Base-by-base conservation (phyloP, 2,888 invertebrate species). In the Gandaritis pyraliata region DNA sequence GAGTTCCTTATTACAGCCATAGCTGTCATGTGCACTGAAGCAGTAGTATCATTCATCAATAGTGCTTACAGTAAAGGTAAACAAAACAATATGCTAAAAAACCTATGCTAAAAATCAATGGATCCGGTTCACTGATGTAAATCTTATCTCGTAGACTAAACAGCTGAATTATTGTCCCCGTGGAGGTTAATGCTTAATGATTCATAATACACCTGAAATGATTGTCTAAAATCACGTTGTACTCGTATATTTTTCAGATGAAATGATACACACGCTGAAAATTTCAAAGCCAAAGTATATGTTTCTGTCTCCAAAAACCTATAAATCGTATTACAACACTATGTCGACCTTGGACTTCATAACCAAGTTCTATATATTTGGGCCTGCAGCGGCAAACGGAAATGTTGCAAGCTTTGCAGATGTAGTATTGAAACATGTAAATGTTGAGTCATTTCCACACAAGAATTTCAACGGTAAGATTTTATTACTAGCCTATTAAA, bases 221-320 rank as follows among this genome's bases (percentile, higher is more conserved):
- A 23, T 3, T n/a, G n/a, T n/a, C n/a, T 23, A 5, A 23, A 23
- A 23, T 23, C 23, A 1, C 23, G 23, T 23, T 23, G 23, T 23
- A 5, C 23, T 23, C 23, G 6, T 49, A 48, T 54, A 61, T n/a
- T 62, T 82, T 76, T 43, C 77, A 88, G 88, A 73, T 71, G 88
- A 88, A 72, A 41, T 88, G n/a, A 61, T 72, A 13, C 86, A 88
- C 65, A 76, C 81, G 0, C 69, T 82, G 33, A 68, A 73, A 6
- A 85, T 88, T 49, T 83, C 88, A 0, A 83, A 81, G 38, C 87
- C 88, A 2, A 86, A 81, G 59, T 83, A 78, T 45, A 62, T 86
- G 10, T 86, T 88, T 53, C 52, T 87, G 6, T 88, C 88, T 0
- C 75, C 78, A 7, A 71, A 72, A 30, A 73, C 80, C 0, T 82